A percentile compares a stretch with the other conserved stretches of the same genome.
phyloP scores from a whole-genome alignment of 2,113 vertebrate species.

The Leucoraja erinaceus region DNA sequence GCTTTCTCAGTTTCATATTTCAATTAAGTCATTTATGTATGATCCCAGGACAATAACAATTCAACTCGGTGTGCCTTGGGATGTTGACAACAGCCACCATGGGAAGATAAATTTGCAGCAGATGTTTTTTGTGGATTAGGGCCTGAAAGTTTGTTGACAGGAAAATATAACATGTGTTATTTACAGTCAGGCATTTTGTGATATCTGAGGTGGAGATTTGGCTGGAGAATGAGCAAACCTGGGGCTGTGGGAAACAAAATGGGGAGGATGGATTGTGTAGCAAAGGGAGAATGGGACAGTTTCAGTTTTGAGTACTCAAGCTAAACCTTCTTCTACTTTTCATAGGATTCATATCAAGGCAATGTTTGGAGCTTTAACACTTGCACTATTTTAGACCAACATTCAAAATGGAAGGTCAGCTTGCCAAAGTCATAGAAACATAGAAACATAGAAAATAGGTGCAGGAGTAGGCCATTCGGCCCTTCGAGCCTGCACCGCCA shows the following conservation, averaged over 20 bases:
- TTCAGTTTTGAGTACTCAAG: neutral
- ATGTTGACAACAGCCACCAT: neutral
- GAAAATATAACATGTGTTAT: conserved; percentile 13
- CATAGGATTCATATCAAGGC: neutral
- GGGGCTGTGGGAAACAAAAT: neutral
- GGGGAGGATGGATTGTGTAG: neutral
- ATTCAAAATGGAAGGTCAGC: neutral
- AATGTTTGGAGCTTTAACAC: too few species aligned
- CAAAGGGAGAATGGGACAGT: neutral
- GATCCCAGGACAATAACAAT: neutral
- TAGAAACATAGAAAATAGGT: too few species aligned
- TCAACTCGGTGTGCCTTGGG: neutral
- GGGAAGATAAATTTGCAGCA: neutral
- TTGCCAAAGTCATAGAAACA: too few species aligned
- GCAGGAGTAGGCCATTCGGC: too few species aligned
- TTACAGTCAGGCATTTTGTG: neutral
- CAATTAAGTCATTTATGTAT: neutral
- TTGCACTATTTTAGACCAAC: neutral
- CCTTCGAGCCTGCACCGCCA: too few species aligned
- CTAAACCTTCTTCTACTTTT: neutral
- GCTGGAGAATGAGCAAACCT: neutral
- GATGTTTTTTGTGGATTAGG: neutral
- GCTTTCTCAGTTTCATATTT: neutral
- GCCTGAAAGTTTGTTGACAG: neutral
- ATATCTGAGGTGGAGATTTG: too few species aligned